These are phyloP conservation scores for Scopus umbretta DNA, from an alignment of 2,113 vertebrate genomes.

Conservation along the genomic window DNA sequence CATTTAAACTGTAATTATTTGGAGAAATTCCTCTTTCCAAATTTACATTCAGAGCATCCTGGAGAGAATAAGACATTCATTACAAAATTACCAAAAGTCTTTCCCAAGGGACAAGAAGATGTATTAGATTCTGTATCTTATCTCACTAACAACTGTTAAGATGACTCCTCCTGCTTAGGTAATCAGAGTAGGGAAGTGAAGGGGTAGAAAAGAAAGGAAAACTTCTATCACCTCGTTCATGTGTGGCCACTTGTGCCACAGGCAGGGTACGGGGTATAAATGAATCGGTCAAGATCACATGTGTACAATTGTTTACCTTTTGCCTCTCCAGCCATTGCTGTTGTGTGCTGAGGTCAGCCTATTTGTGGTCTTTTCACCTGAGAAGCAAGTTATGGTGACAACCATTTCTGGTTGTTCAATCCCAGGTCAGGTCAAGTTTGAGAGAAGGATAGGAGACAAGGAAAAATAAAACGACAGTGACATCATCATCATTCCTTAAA, in stretches of 20 bases:
- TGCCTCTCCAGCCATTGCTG: not conserved
- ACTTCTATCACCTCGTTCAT: not conserved
- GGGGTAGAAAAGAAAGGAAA: not conserved
- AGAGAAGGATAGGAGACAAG: not conserved
- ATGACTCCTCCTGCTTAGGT: not conserved
- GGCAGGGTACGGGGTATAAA: not conserved
- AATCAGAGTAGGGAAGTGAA: not conserved
- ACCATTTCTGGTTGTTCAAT: not conserved
- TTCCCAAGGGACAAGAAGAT: not conserved
- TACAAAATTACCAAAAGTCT: not conserved
- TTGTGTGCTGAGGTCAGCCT: not conserved
- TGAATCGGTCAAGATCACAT: rapidly evolving
- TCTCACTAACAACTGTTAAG: not conserved
- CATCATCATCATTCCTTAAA: not conserved
- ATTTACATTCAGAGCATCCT: not conserved
- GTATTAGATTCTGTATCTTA: not conserved
- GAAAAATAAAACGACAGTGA: not conserved
- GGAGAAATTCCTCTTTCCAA: slow-evolving; percentile 10
- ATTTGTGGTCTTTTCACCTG: not conserved
- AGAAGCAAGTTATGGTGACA: not conserved
- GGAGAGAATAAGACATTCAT: not conserved
- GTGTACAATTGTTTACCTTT: not conserved
- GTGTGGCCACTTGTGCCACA: not conserved
- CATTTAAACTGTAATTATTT: slow-evolving; percentile 3
- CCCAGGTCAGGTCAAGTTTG: not conserved